Base-by-base conservation (phyloP, 2,113 vertebrate genomes). In the Asarcornis scutulata region DNA sequence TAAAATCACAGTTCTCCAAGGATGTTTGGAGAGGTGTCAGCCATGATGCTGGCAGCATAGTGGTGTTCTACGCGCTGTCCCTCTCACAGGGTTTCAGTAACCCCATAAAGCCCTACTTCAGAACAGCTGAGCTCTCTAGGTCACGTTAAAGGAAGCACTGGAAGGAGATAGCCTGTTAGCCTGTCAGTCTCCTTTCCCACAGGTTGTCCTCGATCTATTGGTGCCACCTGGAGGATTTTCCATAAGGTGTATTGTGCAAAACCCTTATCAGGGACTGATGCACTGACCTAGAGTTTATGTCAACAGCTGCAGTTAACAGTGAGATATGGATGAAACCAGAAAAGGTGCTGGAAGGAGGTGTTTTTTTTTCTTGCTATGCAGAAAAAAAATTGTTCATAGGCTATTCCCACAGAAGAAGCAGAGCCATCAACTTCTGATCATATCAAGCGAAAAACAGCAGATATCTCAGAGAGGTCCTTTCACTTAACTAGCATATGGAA, bases 281-380 rank as follows among this genome's bases (percentile, higher is more conserved):
- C 13, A 13, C 13, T 29, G 40, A n/a, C 15, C 4, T 14, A 6
- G 22, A 14, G 34, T 42, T n/a, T 9, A 0, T 9, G 52, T 8
- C 26, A 8, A 5, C 21, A 31, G 15, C 20, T 5, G 31, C 2
- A 87, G 27, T 0, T 0, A 23, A 23, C 2, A 87, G 32, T 0
- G 0, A 23, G 27, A 11, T 12, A 4, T 1, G 67, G 67, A 31
- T 21, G 7, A 63, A 62, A 36, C 23, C 16, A 17, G 34, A 50
- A 50, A 7, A 3, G 36, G 7, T 80, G 63, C 1, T 62, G 58
- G 58, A 32, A 66, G 27, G 20, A 22, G 46, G 46, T 48, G 20
- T 13, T 53, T 6, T 0, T 42, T 11, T 8, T 13, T 53, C 17
- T 48, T 31, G 26, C 1, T 66, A 52, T 11, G 27, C 31, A 25